Conservation (phyloP, 2,888 invertebrate species). For the Plusia festucae region DNA sequence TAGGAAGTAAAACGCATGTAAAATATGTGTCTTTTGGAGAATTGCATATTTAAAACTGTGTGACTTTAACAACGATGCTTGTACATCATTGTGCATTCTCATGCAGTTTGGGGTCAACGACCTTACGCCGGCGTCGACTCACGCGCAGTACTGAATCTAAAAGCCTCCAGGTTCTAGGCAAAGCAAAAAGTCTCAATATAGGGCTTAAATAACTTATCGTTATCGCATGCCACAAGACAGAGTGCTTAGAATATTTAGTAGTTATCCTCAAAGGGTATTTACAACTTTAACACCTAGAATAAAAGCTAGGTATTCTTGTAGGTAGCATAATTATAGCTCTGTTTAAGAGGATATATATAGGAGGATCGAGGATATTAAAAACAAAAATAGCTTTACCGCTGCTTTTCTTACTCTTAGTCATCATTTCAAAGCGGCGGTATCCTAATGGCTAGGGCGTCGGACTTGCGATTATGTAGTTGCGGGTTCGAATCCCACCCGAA, state of each 20-base stretch:
- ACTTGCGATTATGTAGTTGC: too few relatives aligned
- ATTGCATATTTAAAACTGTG: constrained; percentile 65
- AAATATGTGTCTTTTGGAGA: constrained; percentile 23
- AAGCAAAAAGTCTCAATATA: constrained; percentile 34
- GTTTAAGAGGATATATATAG: too few relatives aligned
- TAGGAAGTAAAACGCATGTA: constrained; percentile 20
- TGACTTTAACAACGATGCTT: constrained; percentile 65
- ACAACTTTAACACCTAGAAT: background rate
- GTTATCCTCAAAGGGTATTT: constrained; percentile 2
- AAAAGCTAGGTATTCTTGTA: background rate
- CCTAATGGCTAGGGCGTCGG: too few relatives aligned
- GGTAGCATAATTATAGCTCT: too few relatives aligned
- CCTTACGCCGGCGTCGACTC: constrained; percentile 30
- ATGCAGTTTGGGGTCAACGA: constrained; percentile 63
- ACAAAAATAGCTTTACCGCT: too few relatives aligned
- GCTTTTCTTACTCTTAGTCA: too few relatives aligned
- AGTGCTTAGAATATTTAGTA: constrained; percentile 47
- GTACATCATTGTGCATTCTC: constrained; percentile 82
- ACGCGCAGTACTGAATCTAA: constrained; percentile 47
- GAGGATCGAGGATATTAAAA: too few relatives aligned
- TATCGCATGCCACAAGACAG: constrained; percentile 14
- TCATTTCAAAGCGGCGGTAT: too few relatives aligned
- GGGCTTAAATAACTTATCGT: constrained; percentile 33
- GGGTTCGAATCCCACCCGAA: too few relatives aligned
- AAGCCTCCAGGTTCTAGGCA: constrained; percentile 39